Evolutionary conservation across 2,797 vertebrate genomes (phyloP).

Genomic region (Paedocypris micromegethes): DNA sequence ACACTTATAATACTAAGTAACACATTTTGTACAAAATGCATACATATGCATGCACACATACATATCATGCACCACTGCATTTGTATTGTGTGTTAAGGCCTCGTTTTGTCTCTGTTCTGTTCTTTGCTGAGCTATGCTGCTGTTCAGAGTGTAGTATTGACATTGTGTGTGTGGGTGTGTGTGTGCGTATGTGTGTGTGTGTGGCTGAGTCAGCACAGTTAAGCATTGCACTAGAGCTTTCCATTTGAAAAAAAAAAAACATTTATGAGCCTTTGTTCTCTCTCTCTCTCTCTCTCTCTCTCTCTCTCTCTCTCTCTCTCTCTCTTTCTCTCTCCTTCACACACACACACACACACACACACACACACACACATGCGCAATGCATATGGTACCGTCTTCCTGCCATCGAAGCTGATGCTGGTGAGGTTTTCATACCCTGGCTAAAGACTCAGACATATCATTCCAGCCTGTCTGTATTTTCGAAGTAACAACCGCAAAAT

Average conservation of each 20-base stretch:
- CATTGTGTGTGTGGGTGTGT: conserved; percentile 33
- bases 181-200: conserved; percentile 42
- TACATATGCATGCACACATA: too few relatives aligned
- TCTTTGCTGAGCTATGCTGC: conserved; percentile 47
- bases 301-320: conserved; percentile 10
- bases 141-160: conserved; percentile 60
- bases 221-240: conserved; percentile 29
- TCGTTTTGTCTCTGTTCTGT: conserved; percentile 39
- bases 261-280: conserved; percentile 38
- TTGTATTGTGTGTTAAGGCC: conserved; percentile 16
- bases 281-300: conserved; percentile 2
- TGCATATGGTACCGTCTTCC: too few relatives aligned
- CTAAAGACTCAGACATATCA: too few relatives aligned
- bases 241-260: conserved; percentile 49
- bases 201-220: conserved; percentile 59
- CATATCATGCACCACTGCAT: conserved; percentile 2
- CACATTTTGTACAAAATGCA: too few relatives aligned
- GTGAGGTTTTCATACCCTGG: too few relatives aligned
- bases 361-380: too few relatives aligned
- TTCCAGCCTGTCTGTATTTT: too few relatives aligned
- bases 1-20: too few relatives aligned
- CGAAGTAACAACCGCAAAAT: too few relatives aligned
- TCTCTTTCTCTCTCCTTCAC: conserved; percentile 1
- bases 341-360: too few relatives aligned
- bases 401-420: too few relatives aligned